Evolutionary conservation across 2,888 invertebrate species (phyloP).

Genomic region (Drosophila setosimentum): DNA sequence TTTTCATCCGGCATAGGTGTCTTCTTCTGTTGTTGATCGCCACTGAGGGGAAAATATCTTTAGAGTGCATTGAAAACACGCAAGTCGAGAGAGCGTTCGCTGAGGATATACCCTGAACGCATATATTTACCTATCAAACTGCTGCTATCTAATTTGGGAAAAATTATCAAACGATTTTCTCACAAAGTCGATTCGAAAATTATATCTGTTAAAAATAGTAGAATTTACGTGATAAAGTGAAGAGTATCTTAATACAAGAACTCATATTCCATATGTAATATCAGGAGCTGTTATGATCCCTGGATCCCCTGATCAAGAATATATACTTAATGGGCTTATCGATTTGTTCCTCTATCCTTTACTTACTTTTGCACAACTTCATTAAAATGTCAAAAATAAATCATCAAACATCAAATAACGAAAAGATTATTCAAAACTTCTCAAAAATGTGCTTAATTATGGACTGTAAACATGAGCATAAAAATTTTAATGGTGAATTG

Average conservation of each 20-base stretch:
- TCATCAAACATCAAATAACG: neutral
- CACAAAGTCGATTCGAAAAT: neutral
- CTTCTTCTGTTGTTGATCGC: constrained; percentile 1
- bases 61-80: neutral
- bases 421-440: neutral
- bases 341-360: no score
- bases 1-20: constrained; percentile 13
- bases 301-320: no score
- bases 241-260: neutral
- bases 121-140: neutral
- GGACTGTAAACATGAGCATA: neutral
- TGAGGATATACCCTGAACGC: neutral
- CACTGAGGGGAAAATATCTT: neutral
- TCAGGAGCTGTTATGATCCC: neutral
- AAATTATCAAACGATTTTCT: neutral
- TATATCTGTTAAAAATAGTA: no score
- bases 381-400: neutral
- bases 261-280: neutral
- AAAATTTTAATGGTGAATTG: neutral
- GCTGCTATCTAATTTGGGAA: neutral
- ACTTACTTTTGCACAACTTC: no score
- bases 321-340: no score
- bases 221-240: no score
- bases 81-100: neutral
- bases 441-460: neutral